These are phyloP conservation scores for Orientallactaga bullata DNA, from an alignment of 2,113 vertebrate genomes.

Conservation along the genomic window DNA sequence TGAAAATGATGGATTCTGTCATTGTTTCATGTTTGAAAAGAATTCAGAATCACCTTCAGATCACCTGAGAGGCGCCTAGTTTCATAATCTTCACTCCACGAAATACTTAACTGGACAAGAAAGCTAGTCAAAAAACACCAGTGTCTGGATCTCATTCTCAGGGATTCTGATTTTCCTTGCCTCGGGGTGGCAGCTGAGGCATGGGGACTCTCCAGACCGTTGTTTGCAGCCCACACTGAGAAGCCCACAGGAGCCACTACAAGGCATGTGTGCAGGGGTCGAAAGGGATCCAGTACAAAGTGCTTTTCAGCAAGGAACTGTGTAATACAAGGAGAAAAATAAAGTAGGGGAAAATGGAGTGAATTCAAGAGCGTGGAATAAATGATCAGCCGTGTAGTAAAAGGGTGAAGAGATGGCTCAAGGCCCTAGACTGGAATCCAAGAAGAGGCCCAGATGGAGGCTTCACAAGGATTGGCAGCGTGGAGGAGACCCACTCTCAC, in stretches of 20 bases:
- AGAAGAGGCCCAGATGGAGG: neutral
- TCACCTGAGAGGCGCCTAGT: neutral
- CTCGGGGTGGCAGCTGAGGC: neutral
- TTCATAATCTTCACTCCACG: neutral
- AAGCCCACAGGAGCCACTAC: neutral
- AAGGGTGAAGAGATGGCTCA: neutral
- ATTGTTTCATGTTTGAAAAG: conserved; percentile 42
- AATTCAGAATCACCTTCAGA: neutral
- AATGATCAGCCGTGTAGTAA: neutral
- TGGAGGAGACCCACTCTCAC: neutral
- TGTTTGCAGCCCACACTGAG: neutral
- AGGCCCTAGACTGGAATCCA: neutral
- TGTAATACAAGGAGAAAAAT: neutral
- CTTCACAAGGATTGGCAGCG: neutral
- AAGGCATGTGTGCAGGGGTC: no score
- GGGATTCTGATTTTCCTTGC: neutral
- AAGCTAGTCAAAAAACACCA: neutral
- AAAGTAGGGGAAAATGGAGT: neutral
- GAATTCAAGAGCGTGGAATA: neutral
- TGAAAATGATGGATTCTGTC: conserved; percentile 14
- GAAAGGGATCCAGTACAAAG: rapidly evolving
- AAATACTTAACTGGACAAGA: neutral
- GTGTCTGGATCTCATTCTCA: neutral
- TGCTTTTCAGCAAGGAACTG: neutral
- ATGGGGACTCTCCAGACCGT: neutral